These are phyloP conservation scores for Pedicia rivosa DNA, from an alignment of 2,888 invertebrate genomes.

Conservation along the genomic window DNA sequence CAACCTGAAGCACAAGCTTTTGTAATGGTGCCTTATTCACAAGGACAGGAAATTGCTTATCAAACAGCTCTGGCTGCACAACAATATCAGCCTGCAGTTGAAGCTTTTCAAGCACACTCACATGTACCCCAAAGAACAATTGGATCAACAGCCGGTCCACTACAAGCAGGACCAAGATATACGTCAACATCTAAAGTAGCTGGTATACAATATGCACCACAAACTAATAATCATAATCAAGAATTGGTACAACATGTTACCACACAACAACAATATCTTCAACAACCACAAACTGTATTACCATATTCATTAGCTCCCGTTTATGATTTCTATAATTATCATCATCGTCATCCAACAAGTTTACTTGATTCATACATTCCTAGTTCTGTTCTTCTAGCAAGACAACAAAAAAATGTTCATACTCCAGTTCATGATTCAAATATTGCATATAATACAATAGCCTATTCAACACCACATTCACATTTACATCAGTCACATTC, in stretches of 20 bases:
- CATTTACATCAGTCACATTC: no score
- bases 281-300: constrained; percentile 5
- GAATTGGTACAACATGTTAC: background rate
- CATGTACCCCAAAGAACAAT: background rate
- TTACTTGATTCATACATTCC: constrained; percentile 44
- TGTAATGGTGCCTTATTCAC: no score
- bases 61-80: no score
- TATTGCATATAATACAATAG: constrained; percentile 19
- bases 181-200: constrained; percentile 2
- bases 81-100: no score
- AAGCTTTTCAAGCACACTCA: no score
- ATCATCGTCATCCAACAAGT: constrained; percentile 30
- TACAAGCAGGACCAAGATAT: no score
- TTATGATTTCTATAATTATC: constrained; percentile 13
- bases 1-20: no score
- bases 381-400: constrained; percentile 31
- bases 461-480: constrained; percentile 17
- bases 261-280: constrained; percentile 1
- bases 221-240: background rate
- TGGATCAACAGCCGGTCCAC: background rate
- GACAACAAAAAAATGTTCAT: constrained; percentile 11
- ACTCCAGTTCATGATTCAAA: constrained; percentile 8
- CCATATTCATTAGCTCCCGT: constrained; percentile 1
- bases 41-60: no score
- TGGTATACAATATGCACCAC: constrained; percentile 1